A percentile compares a stretch with the other conserved stretches of the same genome.
Conservation (phyloP, 2,113 vertebrate species). For the Percopsis transmontana region DNA sequence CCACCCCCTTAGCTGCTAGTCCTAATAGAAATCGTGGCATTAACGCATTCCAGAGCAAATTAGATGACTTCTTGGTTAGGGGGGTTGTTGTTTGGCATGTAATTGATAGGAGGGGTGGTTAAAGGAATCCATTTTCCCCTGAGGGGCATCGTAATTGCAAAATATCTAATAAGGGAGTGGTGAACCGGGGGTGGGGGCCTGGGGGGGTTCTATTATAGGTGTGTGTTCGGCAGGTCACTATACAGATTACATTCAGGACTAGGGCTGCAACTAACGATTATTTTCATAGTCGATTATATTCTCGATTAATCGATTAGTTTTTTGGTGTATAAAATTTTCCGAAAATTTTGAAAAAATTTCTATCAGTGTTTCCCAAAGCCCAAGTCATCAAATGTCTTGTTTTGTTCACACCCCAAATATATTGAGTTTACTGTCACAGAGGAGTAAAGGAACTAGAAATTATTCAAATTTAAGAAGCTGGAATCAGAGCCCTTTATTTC, state of each 20-base stretch:
- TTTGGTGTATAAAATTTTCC: too few relatives aligned
- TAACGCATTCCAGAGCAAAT: constrained; percentile 70
- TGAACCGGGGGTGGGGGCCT: constrained; percentile 19
- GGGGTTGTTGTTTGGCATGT: constrained; percentile 64
- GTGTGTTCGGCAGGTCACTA: constrained; percentile 29
- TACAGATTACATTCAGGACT: constrained; percentile 50
- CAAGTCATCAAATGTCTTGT: too few relatives aligned
- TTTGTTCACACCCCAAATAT: too few relatives aligned
- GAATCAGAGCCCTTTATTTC: too few relatives aligned
- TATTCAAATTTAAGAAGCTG: too few relatives aligned
- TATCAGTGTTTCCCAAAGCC: too few relatives aligned
- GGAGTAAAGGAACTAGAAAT: too few relatives aligned
- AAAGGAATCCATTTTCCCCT: constrained; percentile 59
- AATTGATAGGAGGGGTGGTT: constrained; percentile 74
- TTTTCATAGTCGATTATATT: too few relatives aligned
- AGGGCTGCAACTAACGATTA: too few relatives aligned
- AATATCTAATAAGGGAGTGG: constrained; percentile 59
- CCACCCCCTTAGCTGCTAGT: constrained; percentile 65
- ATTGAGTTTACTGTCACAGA: too few relatives aligned
- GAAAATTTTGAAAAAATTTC: too few relatives aligned
- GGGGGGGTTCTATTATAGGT: neutral
- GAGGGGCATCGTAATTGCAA: constrained; percentile 63
- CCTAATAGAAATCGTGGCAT: constrained; percentile 74
- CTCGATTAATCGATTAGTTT: neutral
- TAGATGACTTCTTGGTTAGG: constrained; percentile 69